These are phyloP conservation scores for Papilio aristodemus DNA, from an alignment of 1,140 invertebrate genomes.

Conservation along the genomic window DNA sequence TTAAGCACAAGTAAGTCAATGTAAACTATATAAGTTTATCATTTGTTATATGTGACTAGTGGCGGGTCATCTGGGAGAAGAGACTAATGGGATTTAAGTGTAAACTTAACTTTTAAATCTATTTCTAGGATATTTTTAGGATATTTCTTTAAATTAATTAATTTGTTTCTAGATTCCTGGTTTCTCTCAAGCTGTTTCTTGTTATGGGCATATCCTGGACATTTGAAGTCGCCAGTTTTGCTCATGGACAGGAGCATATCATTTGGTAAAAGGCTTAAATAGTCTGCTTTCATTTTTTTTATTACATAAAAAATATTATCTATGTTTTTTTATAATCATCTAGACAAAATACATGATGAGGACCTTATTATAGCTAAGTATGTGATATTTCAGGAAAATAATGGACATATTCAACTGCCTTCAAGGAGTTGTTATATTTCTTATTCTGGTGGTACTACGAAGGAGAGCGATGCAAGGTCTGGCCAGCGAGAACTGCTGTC, in stretches of 20 bases:
- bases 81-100: no score
- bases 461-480: slow-evolving; percentile 82
- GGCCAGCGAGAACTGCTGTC: slow-evolving; percentile 61
- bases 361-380: neutral
- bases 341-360: neutral
- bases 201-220: slow-evolving; percentile 88
- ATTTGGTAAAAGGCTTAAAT: no score
- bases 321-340: neutral
- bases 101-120: no score
- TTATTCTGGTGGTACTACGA: slow-evolving; percentile 82
- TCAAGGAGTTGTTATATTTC: slow-evolving; percentile 85
- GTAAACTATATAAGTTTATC: neutral
- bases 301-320: no score
- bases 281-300: no score
- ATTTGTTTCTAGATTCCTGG: slow-evolving; percentile 79
- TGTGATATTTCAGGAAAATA: slow-evolving; percentile 79
- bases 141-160: slow-evolving; percentile 19
- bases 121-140: neutral
- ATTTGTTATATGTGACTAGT: no score
- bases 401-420: slow-evolving; percentile 84
- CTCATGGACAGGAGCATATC: slow-evolving; percentile 65
- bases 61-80: no score
- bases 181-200: slow-evolving; percentile 85
- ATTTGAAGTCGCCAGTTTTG: slow-evolving; percentile 82
- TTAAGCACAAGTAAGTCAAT: slow-evolving; percentile 81